Evolutionary conservation across 2,888 invertebrate genomes (phyloP).

Genomic region (Thumatha senex): DNA sequence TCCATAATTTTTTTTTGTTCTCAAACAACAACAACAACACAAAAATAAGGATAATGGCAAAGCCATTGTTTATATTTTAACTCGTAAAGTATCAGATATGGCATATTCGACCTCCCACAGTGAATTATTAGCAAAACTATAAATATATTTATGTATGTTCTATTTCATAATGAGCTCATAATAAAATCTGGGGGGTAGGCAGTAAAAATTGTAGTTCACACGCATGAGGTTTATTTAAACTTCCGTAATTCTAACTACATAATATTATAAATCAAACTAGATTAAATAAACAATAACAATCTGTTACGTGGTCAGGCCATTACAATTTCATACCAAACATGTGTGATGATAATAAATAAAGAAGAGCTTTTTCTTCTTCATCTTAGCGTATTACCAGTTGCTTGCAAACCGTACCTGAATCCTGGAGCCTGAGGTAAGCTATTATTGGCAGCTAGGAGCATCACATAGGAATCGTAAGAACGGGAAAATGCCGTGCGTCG

Average conservation of each 20-base stretch:
- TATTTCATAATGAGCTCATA: not conserved
- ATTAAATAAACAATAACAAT: slow-evolving; percentile 3
- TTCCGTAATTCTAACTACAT: not conserved
- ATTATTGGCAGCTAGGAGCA: too few species aligned
- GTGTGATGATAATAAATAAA: not conserved
- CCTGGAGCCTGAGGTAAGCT: too few species aligned
- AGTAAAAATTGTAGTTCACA: not conserved
- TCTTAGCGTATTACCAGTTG: too few species aligned
- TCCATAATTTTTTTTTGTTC: not conserved
- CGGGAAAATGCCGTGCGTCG: too few species aligned
- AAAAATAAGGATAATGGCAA: not conserved
- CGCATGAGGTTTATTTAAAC: too few species aligned
- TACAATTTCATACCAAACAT: not conserved
- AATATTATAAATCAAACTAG: slow-evolving; percentile 5
- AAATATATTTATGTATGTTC: slow-evolving; percentile 18
- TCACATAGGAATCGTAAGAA: too few species aligned
- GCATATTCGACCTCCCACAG: slow-evolving; percentile 30
- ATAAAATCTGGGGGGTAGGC: not conserved
- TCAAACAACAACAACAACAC: not conserved
- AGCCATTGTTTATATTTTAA: slow-evolving; percentile 12
- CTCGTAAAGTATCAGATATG: slow-evolving; percentile 24
- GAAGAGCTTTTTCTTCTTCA: too few species aligned
- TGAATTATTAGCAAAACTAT: slow-evolving; percentile 32
- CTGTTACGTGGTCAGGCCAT: not conserved
- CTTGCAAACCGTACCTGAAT: too few species aligned